Evolutionary conservation across 2,888 invertebrate genomes (phyloP), one percentile per base, ranked within the genome.

Genomic region (Chaetogeoica ovagalla): DNA sequence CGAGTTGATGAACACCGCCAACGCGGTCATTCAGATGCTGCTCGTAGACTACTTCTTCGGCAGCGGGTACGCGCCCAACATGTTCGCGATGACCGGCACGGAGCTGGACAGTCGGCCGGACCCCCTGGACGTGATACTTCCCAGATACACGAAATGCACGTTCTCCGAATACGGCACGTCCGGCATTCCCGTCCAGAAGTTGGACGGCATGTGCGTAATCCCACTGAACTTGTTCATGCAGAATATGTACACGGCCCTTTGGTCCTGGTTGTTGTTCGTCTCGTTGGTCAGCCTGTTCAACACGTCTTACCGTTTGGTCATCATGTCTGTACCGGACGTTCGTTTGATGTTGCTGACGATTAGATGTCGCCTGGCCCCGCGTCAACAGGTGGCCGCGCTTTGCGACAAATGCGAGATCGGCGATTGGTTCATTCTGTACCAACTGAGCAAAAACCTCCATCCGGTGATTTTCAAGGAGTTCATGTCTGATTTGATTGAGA

Each of bases 351-450:
- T 96, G 83, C 88, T 48, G 48, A 3, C 13, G 1, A 3, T 96
- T 83, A 91, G 95, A 82, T 93, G 94, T 83, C 89, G 93, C 83
- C 91, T 94, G 37, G 90, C 13, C 1, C 48, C 48, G 91, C 2
- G 83, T 4, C 90, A 91, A 0, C 91, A 95, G 85, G 91, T 95
- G 82, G 92, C 94, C 85, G 87, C 88, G 37, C 93, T 96, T 84
- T 90, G 93, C 21, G 90, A 91, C 84, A 91, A 91, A 85, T 91
- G 94, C 87, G 93, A 94, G 86, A 93, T 95, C 84, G 95, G 94
- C 11, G 96, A 96, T 86, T 96, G 96, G 96, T 95, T 96, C 87
- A 91, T 96, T 84, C 89, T 96, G 52, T 95, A 95, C 87, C 94
- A 95, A 86, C 89, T 96, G 84, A 94, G 95, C 82, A 95, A 95